Percentiles rank a stretch among this genome's conserved stretches.
These are phyloP conservation scores for Pilophorus perplexus DNA, from an alignment of 2,888 invertebrate genomes.

Conservation along the genomic window DNA sequence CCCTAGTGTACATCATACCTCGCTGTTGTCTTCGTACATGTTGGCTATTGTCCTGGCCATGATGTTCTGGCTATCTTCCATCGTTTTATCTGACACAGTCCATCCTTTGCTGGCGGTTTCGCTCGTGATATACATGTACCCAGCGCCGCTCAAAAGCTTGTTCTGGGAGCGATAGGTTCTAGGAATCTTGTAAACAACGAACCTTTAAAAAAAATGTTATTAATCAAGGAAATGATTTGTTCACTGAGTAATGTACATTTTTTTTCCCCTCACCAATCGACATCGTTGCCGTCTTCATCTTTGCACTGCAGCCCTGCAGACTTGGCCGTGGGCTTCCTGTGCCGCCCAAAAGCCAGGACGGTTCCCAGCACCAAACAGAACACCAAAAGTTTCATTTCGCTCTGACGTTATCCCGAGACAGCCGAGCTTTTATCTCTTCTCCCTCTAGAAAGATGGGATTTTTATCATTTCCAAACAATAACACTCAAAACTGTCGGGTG, in stretches of 20 bases:
- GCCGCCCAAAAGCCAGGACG: too few species aligned
- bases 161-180: conserved; percentile 57
- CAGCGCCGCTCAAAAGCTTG: conserved; percentile 58
- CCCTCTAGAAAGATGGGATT: too few species aligned
- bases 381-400: too few species aligned
- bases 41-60: conserved; percentile 49
- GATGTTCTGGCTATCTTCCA: conserved; percentile 62
- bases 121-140: conserved; percentile 70
- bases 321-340: background rate
- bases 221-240: too few species aligned
- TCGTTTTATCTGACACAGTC: conserved; percentile 64
- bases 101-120: conserved; percentile 60
- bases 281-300: conserved; percentile 63
- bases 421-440: too few species aligned
- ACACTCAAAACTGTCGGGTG: too few species aligned
- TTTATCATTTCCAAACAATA: too few species aligned
- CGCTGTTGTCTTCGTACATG: conserved; percentile 45
- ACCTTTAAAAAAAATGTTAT: conserved; percentile 60
- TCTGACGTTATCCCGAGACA: too few species aligned
- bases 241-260: background rate
- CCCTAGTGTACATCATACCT: too few species aligned
- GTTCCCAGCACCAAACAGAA: too few species aligned
- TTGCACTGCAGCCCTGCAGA: conserved; percentile 52
- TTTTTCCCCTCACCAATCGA: conserved; percentile 65
- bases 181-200: conserved; percentile 79